Percentiles rank a stretch among this genome's conserved stretches.
These are phyloP conservation scores for Drosophila hydei DNA, from an alignment of 1,140 invertebrate genomes.

Conservation along the genomic window DNA sequence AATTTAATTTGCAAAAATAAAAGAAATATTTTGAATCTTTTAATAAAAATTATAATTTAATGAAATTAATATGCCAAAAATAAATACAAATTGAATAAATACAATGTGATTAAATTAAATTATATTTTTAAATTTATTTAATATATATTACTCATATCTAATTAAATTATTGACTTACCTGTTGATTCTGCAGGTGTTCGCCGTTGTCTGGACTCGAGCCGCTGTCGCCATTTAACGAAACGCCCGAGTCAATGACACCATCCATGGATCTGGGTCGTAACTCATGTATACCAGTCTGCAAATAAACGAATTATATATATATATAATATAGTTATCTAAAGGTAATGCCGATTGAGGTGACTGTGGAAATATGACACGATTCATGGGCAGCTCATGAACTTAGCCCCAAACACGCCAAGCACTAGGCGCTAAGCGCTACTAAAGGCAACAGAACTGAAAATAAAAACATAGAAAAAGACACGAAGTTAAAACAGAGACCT, in stretches of 20 bases:
- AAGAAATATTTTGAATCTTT: no score
- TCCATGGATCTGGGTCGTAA: slow-evolving; percentile 73
- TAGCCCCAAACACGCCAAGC: no score
- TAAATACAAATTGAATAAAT: no score
- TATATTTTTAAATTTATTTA: no score
- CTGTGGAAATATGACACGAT: background rate
- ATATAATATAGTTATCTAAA: background rate
- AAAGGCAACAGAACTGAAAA: slow-evolving; percentile 10
- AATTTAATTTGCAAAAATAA: no score
- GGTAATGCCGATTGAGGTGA: no score
- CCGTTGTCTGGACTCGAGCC: slow-evolving; percentile 62
- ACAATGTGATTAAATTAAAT: no score
- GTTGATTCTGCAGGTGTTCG: slow-evolving; percentile 71
- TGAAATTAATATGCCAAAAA: no score
- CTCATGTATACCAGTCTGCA: slow-evolving; percentile 68
- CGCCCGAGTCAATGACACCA: slow-evolving; percentile 70
- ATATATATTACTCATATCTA: background rate
- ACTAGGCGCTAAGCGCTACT: no score
- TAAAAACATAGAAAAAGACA: background rate
- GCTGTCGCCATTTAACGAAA: slow-evolving; percentile 69
- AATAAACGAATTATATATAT: slow-evolving; percentile 18
- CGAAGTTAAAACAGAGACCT: background rate
- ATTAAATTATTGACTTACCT: slow-evolving; percentile 37
- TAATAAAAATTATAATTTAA: no score
- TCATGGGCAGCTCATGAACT: background rate